Evolutionary conservation across 2,113 vertebrate species (phyloP), one percentile per base, ranked within the genome.

Genomic region (Pygoscelis adeliae): DNA sequence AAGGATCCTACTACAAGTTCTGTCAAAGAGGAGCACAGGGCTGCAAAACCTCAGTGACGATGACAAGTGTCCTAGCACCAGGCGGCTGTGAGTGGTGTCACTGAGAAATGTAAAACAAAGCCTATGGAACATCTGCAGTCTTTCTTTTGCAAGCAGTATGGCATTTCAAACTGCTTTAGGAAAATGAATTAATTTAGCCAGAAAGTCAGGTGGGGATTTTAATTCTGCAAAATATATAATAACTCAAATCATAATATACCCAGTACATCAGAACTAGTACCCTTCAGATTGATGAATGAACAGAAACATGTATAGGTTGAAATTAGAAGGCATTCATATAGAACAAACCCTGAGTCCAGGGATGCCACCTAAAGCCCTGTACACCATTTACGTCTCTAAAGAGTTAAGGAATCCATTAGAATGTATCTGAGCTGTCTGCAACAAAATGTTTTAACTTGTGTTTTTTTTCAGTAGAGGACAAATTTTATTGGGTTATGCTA

Each of bases 81-180:
- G 44, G 13, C 0, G 0, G 17, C 55, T 79, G 7, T 2, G 2
- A 52, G 38, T 19, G 6, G 7, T 47, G 13, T 52, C 25, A 56
- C 21, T 40, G 26, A 61, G 40, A 93, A 77, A 36, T 25, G 11
- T 55, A 67, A 56, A 95, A 58, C 47, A 82, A 76, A 81, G 36
- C 8, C n/a, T 2, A 0, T 19, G 58, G 34, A 72, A 56, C 11
- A 61, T 9, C 30, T 40, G 2, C 63, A 73, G 14, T 30, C 36
- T 81, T 44, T 47, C 22, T 67, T 82, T 56, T 63, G 36, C 38
- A 55, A 81, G 27, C 4, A 1, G 15, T 50, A 23, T n/a, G 5
- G 27, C 50, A 71, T 55, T 85, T 61, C 32, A 55, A 38, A 55
- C n/a, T 61, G 14, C 52, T 59, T 71, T 70, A 77, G 23, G 15